Evolutionary conservation across 2,888 invertebrate species (phyloP).

Genomic region (Zele albiditarsus): DNA sequence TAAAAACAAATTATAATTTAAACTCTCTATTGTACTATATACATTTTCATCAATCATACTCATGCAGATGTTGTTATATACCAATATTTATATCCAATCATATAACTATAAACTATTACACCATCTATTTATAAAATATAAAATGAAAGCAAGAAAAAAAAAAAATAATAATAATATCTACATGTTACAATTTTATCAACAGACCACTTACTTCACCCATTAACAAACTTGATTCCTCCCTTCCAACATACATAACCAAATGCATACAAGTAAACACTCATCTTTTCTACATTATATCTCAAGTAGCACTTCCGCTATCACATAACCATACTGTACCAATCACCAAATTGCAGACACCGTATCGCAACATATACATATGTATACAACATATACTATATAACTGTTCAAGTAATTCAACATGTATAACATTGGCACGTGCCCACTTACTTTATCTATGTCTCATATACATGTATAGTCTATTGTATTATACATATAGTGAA

Average conservation of each 20-base stretch:
- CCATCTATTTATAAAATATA: background rate
- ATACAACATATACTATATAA: background rate
- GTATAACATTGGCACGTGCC: constrained; percentile 26
- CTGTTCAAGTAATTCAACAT: background rate
- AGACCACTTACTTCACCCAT: constrained; percentile 15
- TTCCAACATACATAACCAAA: background rate
- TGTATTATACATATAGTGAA: background rate
- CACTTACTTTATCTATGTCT: constrained; percentile 3
- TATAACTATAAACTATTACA: background rate
- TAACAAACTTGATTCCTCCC: background rate
- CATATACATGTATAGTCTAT: background rate
- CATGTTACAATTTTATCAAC: background rate
- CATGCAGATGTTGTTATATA: background rate
- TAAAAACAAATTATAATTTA: too few species aligned
- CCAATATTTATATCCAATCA: background rate
- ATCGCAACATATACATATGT: background rate
- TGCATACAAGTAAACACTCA: background rate
- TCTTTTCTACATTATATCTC: constrained; percentile 20
- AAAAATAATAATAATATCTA: background rate
- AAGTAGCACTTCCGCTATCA: constrained; percentile 27
- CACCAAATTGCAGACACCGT: constrained; percentile 29
- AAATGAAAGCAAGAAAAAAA: background rate
- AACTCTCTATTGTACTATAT: too few species aligned
- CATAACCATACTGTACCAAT: constrained; percentile 21
- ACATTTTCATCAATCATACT: background rate